Conservation (phyloP, 1,140 invertebrate genomes). For the Brachystomella parvula region DNA sequence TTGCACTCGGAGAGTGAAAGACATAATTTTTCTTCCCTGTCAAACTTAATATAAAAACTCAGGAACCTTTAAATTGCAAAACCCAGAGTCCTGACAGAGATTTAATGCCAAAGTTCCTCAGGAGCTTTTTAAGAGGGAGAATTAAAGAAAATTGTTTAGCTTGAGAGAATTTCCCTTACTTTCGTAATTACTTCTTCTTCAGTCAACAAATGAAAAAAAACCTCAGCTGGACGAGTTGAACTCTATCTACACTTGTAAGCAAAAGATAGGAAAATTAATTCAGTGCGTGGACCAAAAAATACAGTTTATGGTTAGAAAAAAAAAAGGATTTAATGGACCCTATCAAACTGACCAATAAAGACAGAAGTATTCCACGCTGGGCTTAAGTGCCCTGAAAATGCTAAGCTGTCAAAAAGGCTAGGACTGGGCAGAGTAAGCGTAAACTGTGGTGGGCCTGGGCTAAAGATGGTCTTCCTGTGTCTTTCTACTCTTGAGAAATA, state of each 20-base stretch:
- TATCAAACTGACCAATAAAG: slow-evolving; percentile 1
- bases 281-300: no score
- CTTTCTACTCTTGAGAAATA: slow-evolving; percentile 2
- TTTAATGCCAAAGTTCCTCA: background rate
- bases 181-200: no score
- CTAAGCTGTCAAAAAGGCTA: no score
- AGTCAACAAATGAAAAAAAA: no score
- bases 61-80: slow-evolving; percentile 8
- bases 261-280: no score
- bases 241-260: no score
- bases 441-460: no score
- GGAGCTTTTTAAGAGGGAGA: background rate
- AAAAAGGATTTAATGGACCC: slow-evolving; percentile 9
- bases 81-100: background rate
- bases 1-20: background rate
- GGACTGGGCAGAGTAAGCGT: no score
- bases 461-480: slow-evolving; percentile 7
- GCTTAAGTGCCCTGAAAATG: background rate
- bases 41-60: slow-evolving; percentile 8
- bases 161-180: no score
- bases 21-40: slow-evolving; percentile 7
- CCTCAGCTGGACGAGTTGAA: no score
- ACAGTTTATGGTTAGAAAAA: background rate
- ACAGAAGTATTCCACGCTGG: background rate
- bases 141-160: no score